Base-by-base conservation (phyloP, 2,888 invertebrate genomes). In the Elmis aenea region DNA sequence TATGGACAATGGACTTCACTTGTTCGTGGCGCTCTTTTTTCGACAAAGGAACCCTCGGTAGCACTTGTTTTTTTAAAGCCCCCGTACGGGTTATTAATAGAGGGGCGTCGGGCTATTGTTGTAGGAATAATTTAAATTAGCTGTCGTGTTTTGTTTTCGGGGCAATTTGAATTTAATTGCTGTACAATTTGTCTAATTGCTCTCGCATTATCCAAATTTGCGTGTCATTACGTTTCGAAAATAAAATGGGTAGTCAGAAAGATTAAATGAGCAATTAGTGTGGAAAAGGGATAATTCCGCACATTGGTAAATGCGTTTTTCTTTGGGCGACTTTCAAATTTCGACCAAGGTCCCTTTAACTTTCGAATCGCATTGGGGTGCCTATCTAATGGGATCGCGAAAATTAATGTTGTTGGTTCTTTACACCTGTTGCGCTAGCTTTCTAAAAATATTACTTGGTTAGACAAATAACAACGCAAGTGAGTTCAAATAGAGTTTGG, bases 401-500 rank as follows among this genome's bases (percentile, higher is more conserved):
- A n/a, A n/a, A n/a, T n/a, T n/a, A n/a, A n/a, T n/a, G n/a, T n/a
- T n/a, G n/a, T n/a, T n/a, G n/a, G n/a, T n/a, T n/a, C n/a, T n/a
- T 28, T 36, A 28, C 41, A 41, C 41, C 41, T 41, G 41, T 41
- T 41, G 41, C 32, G 15, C 22, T 12, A 13, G 28, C 42, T 42
- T 42, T 42, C 38, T 41, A 42, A 42, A 42, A 37, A 41, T 41
- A 42, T 24, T 14, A 33, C 5, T n/a, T n/a, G n/a, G n/a, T n/a
- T n/a, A n/a, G n/a, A n/a, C n/a, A 33, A 38, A 16, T 21, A 21
- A 21, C 26, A 26, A 20, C 26, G 18, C 15, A 31, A 31, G 15
- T 26, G 26, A 12, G 36, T 24, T 14, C 14, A 18, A 20, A 13
- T 35, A 25, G 16, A 6, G 21, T 18, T 18, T 18, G 18, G 18